These are phyloP conservation scores for Florisuga fusca DNA, from an alignment of 2,797 vertebrate species.

Conservation along the genomic window DNA sequence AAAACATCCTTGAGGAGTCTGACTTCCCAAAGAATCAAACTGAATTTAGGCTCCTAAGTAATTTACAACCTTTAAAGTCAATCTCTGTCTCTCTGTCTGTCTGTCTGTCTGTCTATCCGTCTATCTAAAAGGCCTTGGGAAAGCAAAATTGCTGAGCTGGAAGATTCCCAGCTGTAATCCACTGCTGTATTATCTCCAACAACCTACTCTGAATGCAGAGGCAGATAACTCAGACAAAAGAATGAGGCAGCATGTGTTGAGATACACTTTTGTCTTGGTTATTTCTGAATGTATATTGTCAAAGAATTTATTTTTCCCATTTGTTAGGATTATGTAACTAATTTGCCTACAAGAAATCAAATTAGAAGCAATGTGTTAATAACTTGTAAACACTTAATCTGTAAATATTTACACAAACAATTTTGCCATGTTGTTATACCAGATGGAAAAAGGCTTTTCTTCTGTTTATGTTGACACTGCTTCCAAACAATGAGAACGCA, in stretches of 20 bases:
- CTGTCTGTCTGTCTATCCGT: not conserved
- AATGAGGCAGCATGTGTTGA: not conserved
- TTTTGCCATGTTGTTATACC: not conserved
- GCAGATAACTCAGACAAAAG: not conserved
- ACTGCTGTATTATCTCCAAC: not conserved
- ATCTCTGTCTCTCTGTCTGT: not conserved
- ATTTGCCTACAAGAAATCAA: not conserved
- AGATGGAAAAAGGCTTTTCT: not conserved
- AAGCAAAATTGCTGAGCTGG: not conserved
- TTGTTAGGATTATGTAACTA: conserved; percentile 19
- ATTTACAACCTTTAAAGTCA: not conserved
- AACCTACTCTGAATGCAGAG: not conserved
- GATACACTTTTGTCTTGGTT: not conserved
- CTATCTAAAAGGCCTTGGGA: not conserved
- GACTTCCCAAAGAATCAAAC: not conserved
- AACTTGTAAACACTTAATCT: not conserved
- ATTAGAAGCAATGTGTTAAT: conserved; percentile 12
- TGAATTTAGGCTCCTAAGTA: not conserved
- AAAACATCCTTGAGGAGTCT: not conserved
- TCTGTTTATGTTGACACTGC: not conserved
- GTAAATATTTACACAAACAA: conserved; percentile 12
- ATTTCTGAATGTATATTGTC: not conserved
- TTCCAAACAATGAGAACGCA: not conserved
- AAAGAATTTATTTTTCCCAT: not conserved
- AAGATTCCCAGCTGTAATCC: not conserved